phyloP scores from a whole-genome alignment of 2,888 invertebrate genomes.

The Pheosia gnoma region DNA sequence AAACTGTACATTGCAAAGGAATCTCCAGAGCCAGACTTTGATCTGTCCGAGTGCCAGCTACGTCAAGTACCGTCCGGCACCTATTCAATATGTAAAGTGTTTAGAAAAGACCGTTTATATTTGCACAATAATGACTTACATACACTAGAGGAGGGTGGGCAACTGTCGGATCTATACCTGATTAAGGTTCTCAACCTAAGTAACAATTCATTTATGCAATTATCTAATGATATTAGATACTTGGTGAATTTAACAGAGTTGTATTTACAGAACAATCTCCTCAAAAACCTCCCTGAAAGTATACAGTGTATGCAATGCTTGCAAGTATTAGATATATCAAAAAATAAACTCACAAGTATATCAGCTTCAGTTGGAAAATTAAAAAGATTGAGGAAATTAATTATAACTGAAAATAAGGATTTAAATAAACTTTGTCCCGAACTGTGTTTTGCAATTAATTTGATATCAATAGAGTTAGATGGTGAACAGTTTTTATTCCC shows the following conservation, averaged over 20 bases:
- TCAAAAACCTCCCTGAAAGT: constrained; percentile 87
- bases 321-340: constrained; percentile 87
- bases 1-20: constrained; percentile 85
- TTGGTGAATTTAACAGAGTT: constrained; percentile 89
- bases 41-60: constrained; percentile 91
- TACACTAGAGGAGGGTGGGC: constrained; percentile 88
- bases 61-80: constrained; percentile 90
- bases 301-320: constrained; percentile 86
- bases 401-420: constrained; percentile 84
- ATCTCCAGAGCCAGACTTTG: constrained; percentile 92
- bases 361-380: constrained; percentile 87
- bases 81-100: constrained; percentile 91
- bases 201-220: constrained; percentile 85
- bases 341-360: constrained; percentile 86
- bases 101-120: constrained; percentile 88
- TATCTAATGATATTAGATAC: constrained; percentile 86
- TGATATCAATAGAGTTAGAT: constrained; percentile 86
- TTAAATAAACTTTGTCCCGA: constrained; percentile 86
- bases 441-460: constrained; percentile 85
- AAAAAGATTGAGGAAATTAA: constrained; percentile 84
- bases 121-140: constrained; percentile 88
- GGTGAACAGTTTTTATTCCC: constrained; percentile 86
- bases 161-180: constrained; percentile 87
- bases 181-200: constrained; percentile 87
- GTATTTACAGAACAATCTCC: constrained; percentile 88